These are phyloP conservation scores for Danio aesculapii DNA, from an alignment of 2,797 vertebrate genomes.

Conservation along the genomic window DNA sequence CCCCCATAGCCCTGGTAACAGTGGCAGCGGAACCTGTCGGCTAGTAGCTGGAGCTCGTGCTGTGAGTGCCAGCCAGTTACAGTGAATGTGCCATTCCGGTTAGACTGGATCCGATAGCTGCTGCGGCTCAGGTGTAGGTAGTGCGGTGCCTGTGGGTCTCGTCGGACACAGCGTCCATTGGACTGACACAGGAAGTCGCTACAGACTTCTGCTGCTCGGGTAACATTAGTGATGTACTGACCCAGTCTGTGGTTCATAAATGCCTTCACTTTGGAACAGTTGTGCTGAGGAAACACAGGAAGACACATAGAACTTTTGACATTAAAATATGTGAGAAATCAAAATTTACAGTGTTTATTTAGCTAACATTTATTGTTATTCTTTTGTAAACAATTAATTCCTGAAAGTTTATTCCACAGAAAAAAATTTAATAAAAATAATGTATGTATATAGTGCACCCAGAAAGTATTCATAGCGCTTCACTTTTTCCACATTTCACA, in stretches of 20 bases:
- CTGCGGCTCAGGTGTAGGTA: constrained; percentile 80
- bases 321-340: too few species aligned
- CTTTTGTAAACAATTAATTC: too few species aligned
- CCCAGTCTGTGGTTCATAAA: constrained; percentile 77
- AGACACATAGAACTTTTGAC: constrained; percentile 1
- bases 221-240: constrained; percentile 81
- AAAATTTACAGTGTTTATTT: too few species aligned
- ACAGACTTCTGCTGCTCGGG: constrained; percentile 77
- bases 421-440: too few species aligned
- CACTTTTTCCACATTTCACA: too few species aligned
- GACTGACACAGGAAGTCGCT: constrained; percentile 79
- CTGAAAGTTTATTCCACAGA: too few species aligned
- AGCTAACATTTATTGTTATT: too few species aligned
- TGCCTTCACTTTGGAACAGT: constrained; percentile 79
- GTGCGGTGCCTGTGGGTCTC: constrained; percentile 68
- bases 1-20: constrained; percentile 83
- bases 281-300: constrained; percentile 71
- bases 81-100: constrained; percentile 68
- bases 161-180: constrained; percentile 75
- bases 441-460: too few species aligned
- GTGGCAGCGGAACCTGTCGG: constrained; percentile 79
- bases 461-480: too few species aligned
- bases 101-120: constrained; percentile 73
- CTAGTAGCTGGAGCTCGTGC: constrained; percentile 71
- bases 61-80: constrained; percentile 74